phyloP scores from a whole-genome alignment of 2,113 vertebrate species.

The Fregetta grallaria region DNA sequence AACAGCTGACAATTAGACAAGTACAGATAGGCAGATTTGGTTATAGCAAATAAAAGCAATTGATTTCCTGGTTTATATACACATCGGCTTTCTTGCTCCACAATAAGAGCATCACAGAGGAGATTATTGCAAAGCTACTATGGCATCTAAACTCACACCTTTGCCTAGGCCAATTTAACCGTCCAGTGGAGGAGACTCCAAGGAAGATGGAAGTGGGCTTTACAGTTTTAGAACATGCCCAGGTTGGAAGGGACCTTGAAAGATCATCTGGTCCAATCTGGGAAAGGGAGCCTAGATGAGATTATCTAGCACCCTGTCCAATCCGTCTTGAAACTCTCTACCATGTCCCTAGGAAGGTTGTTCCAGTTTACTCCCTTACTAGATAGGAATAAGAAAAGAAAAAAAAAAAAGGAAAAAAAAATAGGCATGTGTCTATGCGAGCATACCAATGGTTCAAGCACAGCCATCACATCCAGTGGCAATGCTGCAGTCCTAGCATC shows the following conservation, averaged over 20 bases:
- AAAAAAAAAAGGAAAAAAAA: not conserved
- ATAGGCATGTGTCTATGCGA: not conserved
- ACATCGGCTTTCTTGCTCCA: not conserved
- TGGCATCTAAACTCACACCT: not conserved
- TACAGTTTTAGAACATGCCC: not conserved
- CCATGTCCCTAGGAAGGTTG: not conserved
- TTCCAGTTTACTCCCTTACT: not conserved
- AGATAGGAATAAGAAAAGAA: not conserved
- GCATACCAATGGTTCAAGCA: not conserved
- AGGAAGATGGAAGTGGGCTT: not conserved
- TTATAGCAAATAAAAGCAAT: not conserved
- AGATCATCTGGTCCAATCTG: not conserved
- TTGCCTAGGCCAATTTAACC: not conserved
- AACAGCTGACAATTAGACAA: not conserved
- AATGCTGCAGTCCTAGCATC: not conserved
- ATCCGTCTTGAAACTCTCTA: not conserved
- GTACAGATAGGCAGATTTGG: not conserved
- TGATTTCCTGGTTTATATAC: not conserved
- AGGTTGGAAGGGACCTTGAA: not conserved
- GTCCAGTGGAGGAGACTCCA: not conserved
- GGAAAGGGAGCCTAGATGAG: not conserved
- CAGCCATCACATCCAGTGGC: not conserved
- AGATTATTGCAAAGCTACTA: not conserved
- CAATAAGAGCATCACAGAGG: not conserved
- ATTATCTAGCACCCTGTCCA: not conserved